A percentile compares a stretch with the other conserved stretches of the same genome.
Conservation (phyloP, 2,797 vertebrate genomes). For the Etheostoma nigrum region DNA sequence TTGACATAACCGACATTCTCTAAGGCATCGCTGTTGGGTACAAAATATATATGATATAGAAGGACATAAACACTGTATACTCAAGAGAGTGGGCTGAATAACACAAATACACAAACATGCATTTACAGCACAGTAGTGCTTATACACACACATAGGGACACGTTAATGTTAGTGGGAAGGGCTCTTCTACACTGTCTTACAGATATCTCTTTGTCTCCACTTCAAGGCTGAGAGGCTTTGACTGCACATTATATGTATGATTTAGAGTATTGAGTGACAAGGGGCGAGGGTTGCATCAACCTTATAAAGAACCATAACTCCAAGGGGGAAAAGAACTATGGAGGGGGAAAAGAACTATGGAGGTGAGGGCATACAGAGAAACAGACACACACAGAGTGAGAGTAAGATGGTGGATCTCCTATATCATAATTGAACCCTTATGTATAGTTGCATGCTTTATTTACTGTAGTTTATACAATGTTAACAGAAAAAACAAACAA, state of each 20-base stretch:
- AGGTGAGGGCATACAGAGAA: not conserved
- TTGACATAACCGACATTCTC: slow-evolving; percentile 53
- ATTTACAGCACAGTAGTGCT: not conserved
- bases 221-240: slow-evolving; percentile 22
- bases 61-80: slow-evolving; percentile 18
- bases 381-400: not conserved
- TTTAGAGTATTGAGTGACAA: slow-evolving; percentile 47
- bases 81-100: slow-evolving; percentile 16
- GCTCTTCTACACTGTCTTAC: slow-evolving; percentile 19
- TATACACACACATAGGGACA: slow-evolving; percentile 5
- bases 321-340: not conserved
- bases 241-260: slow-evolving; percentile 42
- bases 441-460: not conserved
- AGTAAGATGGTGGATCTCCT: slow-evolving; percentile 21
- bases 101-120: slow-evolving; percentile 3
- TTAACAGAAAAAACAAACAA: slow-evolving; percentile 9
- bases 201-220: slow-evolving; percentile 32
- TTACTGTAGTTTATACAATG: not conserved
- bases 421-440: slow-evolving; percentile 10
- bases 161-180: not conserved
- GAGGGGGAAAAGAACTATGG: not conserved
- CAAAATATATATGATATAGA: slow-evolving; percentile 37
- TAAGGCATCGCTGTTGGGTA: slow-evolving; percentile 29
- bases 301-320: slow-evolving; percentile 37
- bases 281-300: slow-evolving; percentile 50